Base-by-base conservation (phyloP, 1,140 invertebrate genomes). In the Brachionus rubens region DNA sequence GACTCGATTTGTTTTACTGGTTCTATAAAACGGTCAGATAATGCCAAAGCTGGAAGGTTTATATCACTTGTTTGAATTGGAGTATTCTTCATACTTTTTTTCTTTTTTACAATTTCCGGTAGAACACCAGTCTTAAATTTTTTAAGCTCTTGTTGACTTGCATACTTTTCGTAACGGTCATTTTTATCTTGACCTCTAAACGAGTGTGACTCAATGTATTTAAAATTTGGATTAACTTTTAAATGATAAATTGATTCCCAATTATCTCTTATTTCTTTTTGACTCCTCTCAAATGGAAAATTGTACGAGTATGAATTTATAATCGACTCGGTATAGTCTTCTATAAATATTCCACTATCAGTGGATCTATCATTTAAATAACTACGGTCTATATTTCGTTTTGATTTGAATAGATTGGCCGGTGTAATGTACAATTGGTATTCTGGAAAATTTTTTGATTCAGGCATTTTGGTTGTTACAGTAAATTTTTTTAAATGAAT, bases 211-310 rank as follows among this genome's bases (percentile, higher is more conserved):
- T 59, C 54, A 7, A 59, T 36, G 6, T 12, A 59, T 54, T 54
- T 54, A 54, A 54, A 54, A 54, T 5, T 14, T 2, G 54, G 54
- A 5, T 36, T 59, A 19, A 59, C 12, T 16, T 59, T 59, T 10
- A 19, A 6, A 10, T 36, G 54, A 59, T 59, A 59, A 59, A 59
- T 59, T 14, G 54, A 59, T n/a, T 59, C 54, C 54, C 54, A 59
- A 40, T 33, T 40, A 5, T 59, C 54, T 16, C 36, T 33, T 30
- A 59, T 59, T 10, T 59, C 28, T 19, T 19, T n/a, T 5, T 28
- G 19, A 21, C 16, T 36, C 19, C 36, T 59, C 36, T 59, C 54
- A 14, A 33, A 21, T 59, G 54, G 54, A 36, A 33, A 40, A 59
- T 59, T 33, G 9, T 36, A 33, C 3, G 10, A 28, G 36, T 59